phyloP scores from a whole-genome alignment of 2,888 invertebrate species.

The Gibbula magus region DNA sequence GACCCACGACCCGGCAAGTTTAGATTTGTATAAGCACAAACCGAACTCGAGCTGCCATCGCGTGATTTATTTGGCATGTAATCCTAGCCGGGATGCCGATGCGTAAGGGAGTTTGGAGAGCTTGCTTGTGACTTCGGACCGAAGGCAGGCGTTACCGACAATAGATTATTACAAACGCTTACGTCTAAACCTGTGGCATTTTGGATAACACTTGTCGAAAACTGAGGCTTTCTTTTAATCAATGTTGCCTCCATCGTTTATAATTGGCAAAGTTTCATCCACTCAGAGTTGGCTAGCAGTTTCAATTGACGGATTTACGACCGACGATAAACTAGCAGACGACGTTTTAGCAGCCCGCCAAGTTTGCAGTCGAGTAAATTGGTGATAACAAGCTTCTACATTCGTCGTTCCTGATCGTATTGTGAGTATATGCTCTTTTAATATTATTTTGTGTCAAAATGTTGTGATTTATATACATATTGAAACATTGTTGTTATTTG shows the following conservation, averaged over 20 bases:
- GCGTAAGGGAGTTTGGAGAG: constrained; percentile 10
- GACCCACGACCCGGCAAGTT: neutral
- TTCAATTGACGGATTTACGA: constrained; percentile 1
- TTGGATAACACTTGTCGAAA: neutral
- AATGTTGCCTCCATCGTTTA: neutral
- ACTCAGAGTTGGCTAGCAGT: neutral
- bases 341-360: constrained; percentile 8
- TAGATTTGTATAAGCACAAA: constrained; percentile 12
- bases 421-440: too few species aligned
- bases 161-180: neutral
- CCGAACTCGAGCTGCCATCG: constrained; percentile 15
- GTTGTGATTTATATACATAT: too few species aligned
- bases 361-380: neutral
- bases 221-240: neutral
- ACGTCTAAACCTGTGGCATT: neutral
- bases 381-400: constrained; percentile 4
- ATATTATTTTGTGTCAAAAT: too few species aligned
- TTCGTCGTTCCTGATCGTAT: too few species aligned
- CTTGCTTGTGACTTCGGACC: neutral
- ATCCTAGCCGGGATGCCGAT: neutral
- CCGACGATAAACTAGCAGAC: neutral
- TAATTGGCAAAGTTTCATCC: neutral
- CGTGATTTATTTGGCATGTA: constrained; percentile 10
- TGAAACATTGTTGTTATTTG: too few species aligned
- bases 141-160: neutral